These are phyloP conservation scores for Cynopterus sphinx DNA, from an alignment of 2,797 vertebrate genomes.

Conservation along the genomic window DNA sequence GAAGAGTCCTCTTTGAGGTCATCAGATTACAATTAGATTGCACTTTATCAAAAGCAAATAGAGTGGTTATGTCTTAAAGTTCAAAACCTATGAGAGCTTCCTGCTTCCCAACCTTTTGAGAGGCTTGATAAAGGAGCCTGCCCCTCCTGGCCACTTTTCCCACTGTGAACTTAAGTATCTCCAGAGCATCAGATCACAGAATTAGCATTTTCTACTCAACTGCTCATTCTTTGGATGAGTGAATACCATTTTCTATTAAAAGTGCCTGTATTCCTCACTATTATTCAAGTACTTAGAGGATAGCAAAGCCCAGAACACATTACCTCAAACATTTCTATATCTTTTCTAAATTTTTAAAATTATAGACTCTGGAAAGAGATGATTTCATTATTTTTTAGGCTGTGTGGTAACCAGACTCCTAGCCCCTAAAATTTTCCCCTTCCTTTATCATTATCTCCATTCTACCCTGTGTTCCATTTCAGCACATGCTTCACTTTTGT, in stretches of 20 bases:
- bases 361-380: background rate
- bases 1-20: slow-evolving; percentile 51
- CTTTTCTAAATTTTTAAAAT: slow-evolving; percentile 18
- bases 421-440: background rate
- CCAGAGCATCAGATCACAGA: background rate
- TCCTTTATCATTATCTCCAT: background rate
- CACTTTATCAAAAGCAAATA: slow-evolving; percentile 45
- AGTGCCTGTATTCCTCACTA: background rate
- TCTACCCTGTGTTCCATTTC: background rate
- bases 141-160: background rate
- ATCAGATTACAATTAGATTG: slow-evolving; percentile 46
- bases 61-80: background rate
- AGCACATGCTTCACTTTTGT: background rate
- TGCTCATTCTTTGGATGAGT: slow-evolving; percentile 11
- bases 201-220: slow-evolving; percentile 55
- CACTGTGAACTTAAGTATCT: slow-evolving; percentile 41
- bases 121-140: background rate
- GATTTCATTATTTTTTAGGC: background rate
- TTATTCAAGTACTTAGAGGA: background rate
- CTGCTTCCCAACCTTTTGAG: background rate
- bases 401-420: background rate
- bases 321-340: background rate
- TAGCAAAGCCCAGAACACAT: background rate
- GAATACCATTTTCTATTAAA: slow-evolving; percentile 10
- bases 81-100: background rate